Base-by-base conservation (phyloP, 2,888 invertebrate genomes). In the Xanthorhoe spadicearia region DNA sequence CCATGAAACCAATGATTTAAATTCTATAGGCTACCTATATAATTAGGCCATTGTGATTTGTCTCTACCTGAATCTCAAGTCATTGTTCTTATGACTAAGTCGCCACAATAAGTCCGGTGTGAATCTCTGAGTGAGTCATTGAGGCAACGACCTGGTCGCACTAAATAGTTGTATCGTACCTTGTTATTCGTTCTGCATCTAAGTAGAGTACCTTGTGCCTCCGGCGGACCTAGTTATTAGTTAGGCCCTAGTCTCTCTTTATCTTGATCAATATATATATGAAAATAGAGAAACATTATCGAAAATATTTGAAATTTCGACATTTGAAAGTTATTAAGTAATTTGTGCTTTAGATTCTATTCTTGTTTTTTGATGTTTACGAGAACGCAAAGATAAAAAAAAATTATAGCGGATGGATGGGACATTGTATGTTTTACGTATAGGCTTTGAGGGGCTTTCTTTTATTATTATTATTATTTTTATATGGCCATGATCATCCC, bases 131-230 rank as follows among this genome's bases (percentile, higher is more conserved):
- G 56, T 66, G 66, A 67, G 56, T 67, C 66, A 67, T 48, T 67
- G 63, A 63, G 55, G 59, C 82, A 82, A 82, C 77, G 82, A 82
- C 82, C 82, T 80, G 75, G 73, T 76, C 75, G 77, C 74, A 75
- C 72, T 72, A 74, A 77, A 77, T 77, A 66, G 43, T 51, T 19
- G 32, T 64, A 48, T 51, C 28, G 57, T 61, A 61, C 56, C 32
- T 57, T 66, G 70, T 74, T 77, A 76, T 76, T 74, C 75, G 65
- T 77, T 77, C 71, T 74, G 69, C 73, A 75, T 74, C 74, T 64
- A 68, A 55, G 63, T 71, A 23, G 52, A 56, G 61, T 56, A 74
- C 38, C 38, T 43, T 13, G 3, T 43, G 38, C 38, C 38, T 43
- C 38, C 38, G 13, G 13, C 13, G 38, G 38, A 13, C 13, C 13